These are phyloP conservation scores for Marisa cornuarietis DNA, from an alignment of 1,140 invertebrate species.

Conservation along the genomic window DNA sequence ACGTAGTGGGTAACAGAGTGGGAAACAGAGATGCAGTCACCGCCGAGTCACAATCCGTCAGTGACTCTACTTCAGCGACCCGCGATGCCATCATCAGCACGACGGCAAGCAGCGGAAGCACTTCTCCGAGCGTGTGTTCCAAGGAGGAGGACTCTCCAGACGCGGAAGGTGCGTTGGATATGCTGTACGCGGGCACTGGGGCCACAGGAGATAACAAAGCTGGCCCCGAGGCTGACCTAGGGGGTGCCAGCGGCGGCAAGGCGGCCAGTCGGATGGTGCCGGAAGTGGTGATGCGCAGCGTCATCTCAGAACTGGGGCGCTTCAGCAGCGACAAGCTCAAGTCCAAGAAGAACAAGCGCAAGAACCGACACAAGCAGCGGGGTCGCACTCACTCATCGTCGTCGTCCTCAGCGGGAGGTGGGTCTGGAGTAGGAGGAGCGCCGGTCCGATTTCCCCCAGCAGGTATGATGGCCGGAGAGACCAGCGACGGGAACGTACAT, in stretches of 20 bases:
- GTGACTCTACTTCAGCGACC: too few species aligned
- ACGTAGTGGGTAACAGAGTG: slow-evolving; percentile 49
- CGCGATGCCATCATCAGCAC: slow-evolving; percentile 19
- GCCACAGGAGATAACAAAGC: slow-evolving; percentile 18
- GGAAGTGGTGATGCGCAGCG: slow-evolving; percentile 51
- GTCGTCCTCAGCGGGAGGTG: not conserved
- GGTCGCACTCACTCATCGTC: not conserved
- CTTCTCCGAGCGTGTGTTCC: too few species aligned
- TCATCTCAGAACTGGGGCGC: slow-evolving; percentile 53
- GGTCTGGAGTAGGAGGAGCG: not conserved
- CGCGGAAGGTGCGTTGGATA: not conserved
- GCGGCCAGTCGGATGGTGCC: slow-evolving; percentile 41
- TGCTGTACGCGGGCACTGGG: slow-evolving; percentile 12
- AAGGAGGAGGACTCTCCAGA: not conserved
- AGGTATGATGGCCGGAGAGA: not conserved
- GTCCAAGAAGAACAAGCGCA: slow-evolving; percentile 50
- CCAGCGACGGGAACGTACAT: not conserved
- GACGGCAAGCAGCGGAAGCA: not conserved
- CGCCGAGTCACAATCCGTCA: slow-evolving; percentile 26
- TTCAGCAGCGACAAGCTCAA: slow-evolving; percentile 54
- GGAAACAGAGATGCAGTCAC: slow-evolving; percentile 25
- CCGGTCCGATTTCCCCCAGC: not conserved
- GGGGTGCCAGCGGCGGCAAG: too few species aligned
- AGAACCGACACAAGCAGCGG: slow-evolving; percentile 28
- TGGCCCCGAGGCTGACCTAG: not conserved